Percentiles rank a stretch among this genome's conserved stretches.
These are phyloP conservation scores for Diuraphis noxia DNA, from an alignment of 1,140 invertebrate genomes.

Conservation along the genomic window DNA sequence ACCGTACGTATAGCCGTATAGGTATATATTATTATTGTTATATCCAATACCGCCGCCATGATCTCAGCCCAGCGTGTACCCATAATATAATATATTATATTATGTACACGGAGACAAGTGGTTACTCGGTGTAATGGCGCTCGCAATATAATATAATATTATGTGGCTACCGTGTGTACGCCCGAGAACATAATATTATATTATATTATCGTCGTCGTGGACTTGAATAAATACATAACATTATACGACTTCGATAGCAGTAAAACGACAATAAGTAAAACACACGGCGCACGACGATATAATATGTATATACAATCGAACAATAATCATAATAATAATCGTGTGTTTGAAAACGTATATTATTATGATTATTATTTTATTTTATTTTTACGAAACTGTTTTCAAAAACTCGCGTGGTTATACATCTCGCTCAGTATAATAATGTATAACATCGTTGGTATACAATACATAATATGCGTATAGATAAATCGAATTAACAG, in stretches of 20 bases:
- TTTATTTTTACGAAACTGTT: neutral
- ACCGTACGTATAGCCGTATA: neutral
- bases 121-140: neutral
- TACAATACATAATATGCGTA: neutral
- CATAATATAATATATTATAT: neutral
- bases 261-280: slow-evolving; percentile 12
- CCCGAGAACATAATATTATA: neutral
- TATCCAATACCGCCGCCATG: neutral
- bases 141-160: neutral
- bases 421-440: neutral
- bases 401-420: neutral
- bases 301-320: neutral
- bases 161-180: neutral
- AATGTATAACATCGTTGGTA: neutral
- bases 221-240: slow-evolving; percentile 30
- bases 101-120: neutral
- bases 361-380: neutral
- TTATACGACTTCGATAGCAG: neutral
- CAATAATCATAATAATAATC: neutral
- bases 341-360: neutral
- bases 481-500: neutral
- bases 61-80: neutral
- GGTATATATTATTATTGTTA: neutral
- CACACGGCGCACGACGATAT: neutral
- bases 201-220: neutral